These are phyloP conservation scores for Amphiprion percula DNA, from an alignment of 2,113 vertebrate genomes.

Conservation along the genomic window DNA sequence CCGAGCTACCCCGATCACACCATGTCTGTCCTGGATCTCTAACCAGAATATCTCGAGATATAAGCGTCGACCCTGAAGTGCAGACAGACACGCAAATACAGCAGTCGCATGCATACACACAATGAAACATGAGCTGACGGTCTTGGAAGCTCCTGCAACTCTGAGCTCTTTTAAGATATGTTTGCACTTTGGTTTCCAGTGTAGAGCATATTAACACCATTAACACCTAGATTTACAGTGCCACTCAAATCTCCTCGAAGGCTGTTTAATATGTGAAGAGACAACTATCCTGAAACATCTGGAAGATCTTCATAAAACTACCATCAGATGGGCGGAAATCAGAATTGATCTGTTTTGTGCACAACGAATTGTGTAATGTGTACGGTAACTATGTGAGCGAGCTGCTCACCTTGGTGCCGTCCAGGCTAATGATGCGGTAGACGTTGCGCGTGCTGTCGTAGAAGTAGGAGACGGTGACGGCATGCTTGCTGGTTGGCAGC, in stretches of 20 bases:
- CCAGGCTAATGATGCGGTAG: conserved; percentile 99
- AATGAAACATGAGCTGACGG: conserved; percentile 50
- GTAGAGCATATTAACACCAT: conserved; percentile 46
- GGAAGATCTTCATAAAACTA: conserved; percentile 28
- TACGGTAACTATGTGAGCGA: neutral
- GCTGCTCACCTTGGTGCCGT: conserved; percentile 94
- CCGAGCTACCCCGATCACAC: conserved; percentile 9
- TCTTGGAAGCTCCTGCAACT: conserved; percentile 16
- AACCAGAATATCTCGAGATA: conserved; percentile 47
- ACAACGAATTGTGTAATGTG: neutral
- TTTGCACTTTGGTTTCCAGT: conserved; percentile 43
- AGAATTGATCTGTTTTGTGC: conserved; percentile 5
- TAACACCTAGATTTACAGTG: conserved; percentile 36
- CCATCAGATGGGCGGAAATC: neutral
- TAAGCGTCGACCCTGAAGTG: conserved; percentile 22
- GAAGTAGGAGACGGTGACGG: conserved; percentile 99
- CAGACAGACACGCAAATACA: conserved; percentile 35
- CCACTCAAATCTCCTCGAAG: conserved; percentile 34
- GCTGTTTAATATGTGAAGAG: conserved; percentile 19
- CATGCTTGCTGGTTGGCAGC: conserved; percentile 99
- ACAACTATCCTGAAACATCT: conserved; percentile 41
- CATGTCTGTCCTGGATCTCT: conserved; percentile 3
- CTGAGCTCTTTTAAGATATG: conserved; percentile 54
- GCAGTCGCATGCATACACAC: conserved; percentile 28
- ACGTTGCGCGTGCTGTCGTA: conserved; percentile 99